Evolutionary conservation across 1,140 invertebrate species (phyloP), one percentile per base, ranked within the genome.

Genomic region (Thalassaphorura encarpata): DNA sequence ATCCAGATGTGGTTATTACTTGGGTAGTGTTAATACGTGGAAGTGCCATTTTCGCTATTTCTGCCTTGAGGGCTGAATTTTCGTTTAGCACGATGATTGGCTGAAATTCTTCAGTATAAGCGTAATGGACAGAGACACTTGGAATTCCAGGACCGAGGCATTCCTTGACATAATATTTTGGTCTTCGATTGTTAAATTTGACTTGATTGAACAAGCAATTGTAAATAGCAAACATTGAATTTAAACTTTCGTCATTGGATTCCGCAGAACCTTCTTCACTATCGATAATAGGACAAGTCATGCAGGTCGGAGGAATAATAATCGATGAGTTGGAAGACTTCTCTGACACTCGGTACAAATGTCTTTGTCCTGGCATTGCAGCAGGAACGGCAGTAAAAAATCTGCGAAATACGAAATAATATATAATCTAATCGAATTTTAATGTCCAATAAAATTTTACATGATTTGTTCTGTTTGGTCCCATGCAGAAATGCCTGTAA

Each of bases 121-220:
- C 56, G 19, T 28, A 46, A 42, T 67, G 56, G 2, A 66, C 51
- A 0, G 66, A 58, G 24, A 66, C 62, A 18, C 55, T 58, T 1
- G 84, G 83, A 8, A 83, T 73, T 45, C 78, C 78, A 1, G 84
- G 84, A 1, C 84, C 74, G 45, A 85, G 71, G 67, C 84, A 87
- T 66, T 86, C 83, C 68, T 82, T 73, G 1, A 78, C 72, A 66
- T 74, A 79, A 66, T 71, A 79, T n/a, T n/a, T n/a, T 42, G 69
- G 69, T 15, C 66, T 66, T 33, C 61, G 62, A 1, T 67, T 66
- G 55, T 66, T 69, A 51, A 62, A 64, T 36, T 51, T 57, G 23
- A 64, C 56, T 27, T 40, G 23, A 39, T 64, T 66, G 52, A 56
- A 64, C 28, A 62, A 48, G 43, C 62, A 64, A 28, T n/a, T n/a